phyloP scores from a whole-genome alignment of 2,113 vertebrate genomes.

The Coturnix japonica region DNA sequence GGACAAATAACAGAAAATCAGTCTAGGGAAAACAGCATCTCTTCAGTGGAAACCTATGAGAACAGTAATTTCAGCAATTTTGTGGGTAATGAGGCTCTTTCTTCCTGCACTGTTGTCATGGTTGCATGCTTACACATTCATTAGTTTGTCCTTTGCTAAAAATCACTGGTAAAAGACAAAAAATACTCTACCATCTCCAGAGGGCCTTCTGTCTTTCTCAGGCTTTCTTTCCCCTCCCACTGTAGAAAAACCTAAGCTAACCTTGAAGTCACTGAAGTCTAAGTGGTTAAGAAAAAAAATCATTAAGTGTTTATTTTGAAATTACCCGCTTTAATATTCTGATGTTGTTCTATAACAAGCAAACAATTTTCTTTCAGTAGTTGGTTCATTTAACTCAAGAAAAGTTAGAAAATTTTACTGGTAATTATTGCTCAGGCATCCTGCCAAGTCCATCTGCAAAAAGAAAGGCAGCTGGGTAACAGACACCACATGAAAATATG shows the following conservation, averaged over 20 bases:
- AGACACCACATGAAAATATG: background rate
- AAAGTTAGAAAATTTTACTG: slow-evolving; percentile 17
- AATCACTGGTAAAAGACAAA: slow-evolving; percentile 25
- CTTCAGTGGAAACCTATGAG: slow-evolving; percentile 28
- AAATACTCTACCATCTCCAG: background rate
- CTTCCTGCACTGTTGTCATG: slow-evolving; percentile 55
- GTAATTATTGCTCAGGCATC: background rate
- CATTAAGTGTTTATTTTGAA: background rate
- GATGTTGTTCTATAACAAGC: background rate
- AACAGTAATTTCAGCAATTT: slow-evolving; percentile 64
- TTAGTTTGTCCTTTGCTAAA: slow-evolving; percentile 59
- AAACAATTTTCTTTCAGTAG: slow-evolving; percentile 3
- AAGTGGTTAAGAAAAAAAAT: background rate
- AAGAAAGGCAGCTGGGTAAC: slow-evolving; percentile 4
- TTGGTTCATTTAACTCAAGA: slow-evolving; percentile 19
- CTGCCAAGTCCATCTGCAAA: slow-evolving; percentile 42
- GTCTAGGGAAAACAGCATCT: slow-evolving; percentile 13
- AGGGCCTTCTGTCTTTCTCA: background rate
- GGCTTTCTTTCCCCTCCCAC: background rate
- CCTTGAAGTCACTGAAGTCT: background rate
- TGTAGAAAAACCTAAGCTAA: background rate
- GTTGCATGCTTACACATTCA: slow-evolving; percentile 59
- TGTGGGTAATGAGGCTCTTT: slow-evolving; percentile 66
- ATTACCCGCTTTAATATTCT: slow-evolving; percentile 13
- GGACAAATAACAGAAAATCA: slow-evolving; percentile 8